Conservation (phyloP, 2,888 invertebrate genomes). For the Blastobasis adustella region DNA sequence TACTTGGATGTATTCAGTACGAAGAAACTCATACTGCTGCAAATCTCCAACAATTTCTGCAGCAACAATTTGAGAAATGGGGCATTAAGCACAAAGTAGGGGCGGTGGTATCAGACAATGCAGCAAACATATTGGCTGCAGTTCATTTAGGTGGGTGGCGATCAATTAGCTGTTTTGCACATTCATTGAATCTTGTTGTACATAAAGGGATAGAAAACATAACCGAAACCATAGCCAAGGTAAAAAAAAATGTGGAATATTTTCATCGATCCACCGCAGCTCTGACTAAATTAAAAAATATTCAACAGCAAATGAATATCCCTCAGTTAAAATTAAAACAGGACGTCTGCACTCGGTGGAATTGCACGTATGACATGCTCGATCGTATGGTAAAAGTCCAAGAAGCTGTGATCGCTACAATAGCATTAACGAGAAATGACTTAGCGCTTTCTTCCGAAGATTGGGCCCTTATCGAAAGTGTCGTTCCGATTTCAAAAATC, state of each 20-base stretch:
- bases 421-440: neutral
- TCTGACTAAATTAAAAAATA: neutral
- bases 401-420: neutral
- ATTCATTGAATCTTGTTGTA: neutral
- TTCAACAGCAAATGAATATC: neutral
- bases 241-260: neutral
- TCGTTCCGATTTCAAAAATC: neutral
- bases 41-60: neutral
- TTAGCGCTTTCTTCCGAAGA: neutral
- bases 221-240: neutral
- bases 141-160: constrained; percentile 14
- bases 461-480: neutral
- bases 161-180: neutral
- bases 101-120: constrained; percentile 14
- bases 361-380: neutral
- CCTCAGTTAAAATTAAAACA: neutral
- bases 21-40: neutral
- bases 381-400: neutral
- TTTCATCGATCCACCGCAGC: neutral
- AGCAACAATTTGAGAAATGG: constrained; percentile 1
- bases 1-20: constrained; percentile 1
- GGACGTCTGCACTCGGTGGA: neutral
- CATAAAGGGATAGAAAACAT: neutral
- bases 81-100: neutral
- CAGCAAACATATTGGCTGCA: constrained; percentile 15